A percentile compares a stretch with the other conserved stretches of the same genome.
These are phyloP conservation scores for Mesocricetus auratus DNA, from an alignment of 2,113 vertebrate genomes.

Conservation along the genomic window DNA sequence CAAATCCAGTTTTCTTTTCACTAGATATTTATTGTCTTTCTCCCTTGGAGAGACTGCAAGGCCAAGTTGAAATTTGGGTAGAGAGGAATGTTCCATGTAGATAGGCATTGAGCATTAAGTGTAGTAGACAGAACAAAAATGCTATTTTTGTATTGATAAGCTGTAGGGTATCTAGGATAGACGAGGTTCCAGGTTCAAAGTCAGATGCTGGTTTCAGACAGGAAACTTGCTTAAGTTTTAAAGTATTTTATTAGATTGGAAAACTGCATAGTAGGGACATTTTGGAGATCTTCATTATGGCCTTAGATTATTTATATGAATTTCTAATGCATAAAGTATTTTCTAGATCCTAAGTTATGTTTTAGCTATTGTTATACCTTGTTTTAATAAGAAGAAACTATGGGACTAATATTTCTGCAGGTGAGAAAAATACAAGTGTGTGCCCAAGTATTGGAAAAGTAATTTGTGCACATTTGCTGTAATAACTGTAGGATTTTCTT, in stretches of 20 bases:
- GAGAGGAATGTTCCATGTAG: fast-evolving
- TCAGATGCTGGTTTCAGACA: background rate
- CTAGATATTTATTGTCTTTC: background rate
- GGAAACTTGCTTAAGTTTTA: background rate
- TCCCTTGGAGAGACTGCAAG: background rate
- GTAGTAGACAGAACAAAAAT: background rate
- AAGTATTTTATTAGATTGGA: background rate
- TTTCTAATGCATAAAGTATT: background rate
- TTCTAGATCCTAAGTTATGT: background rate
- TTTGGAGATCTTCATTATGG: constrained; percentile 4
- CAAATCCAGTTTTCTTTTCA: background rate
- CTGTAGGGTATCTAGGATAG: background rate
- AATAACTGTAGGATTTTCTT: background rate
- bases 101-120: background rate
- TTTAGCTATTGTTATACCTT: background rate
- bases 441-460: background rate
- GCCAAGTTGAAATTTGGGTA: background rate
- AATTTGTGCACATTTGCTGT: background rate
- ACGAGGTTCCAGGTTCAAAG: background rate
- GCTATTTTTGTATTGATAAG: background rate
- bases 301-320: background rate
- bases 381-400: background rate
- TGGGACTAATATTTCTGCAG: background rate
- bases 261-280: background rate
- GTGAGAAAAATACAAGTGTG: background rate